phyloP scores from a whole-genome alignment of 1,140 invertebrate species.

The Camponotus floridanus region DNA sequence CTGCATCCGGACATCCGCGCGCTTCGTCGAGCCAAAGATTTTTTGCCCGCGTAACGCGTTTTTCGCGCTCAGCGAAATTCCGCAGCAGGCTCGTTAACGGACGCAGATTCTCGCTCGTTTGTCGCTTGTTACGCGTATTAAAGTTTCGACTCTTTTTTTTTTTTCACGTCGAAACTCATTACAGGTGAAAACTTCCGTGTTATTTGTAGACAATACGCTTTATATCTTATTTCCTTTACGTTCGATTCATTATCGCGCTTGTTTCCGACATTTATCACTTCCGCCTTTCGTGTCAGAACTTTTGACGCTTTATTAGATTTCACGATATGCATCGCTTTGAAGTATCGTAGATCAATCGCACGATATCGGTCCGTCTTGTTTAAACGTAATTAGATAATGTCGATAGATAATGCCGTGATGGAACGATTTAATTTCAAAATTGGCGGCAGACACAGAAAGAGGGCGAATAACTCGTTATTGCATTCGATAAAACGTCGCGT shows the following conservation, averaged over 20 bases:
- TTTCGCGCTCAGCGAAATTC: conserved; percentile 53
- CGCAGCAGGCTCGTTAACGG: conserved; percentile 36
- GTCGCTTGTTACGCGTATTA: conserved; percentile 25
- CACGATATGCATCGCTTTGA: too few species aligned
- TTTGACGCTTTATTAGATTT: neutral
- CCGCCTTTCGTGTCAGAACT: neutral
- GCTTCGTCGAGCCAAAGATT: conserved; percentile 27
- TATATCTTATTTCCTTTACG: neutral
- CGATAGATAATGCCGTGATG: neutral
- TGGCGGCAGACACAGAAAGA: neutral
- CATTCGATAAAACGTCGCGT: conserved; percentile 57
- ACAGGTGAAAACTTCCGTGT: neutral
- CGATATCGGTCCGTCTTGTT: conserved; percentile 7
- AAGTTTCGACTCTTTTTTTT: neutral
- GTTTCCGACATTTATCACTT: neutral
- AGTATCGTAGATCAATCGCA: conserved; percentile 21
- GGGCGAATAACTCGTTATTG: conserved; percentile 29
- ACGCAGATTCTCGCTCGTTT: neutral
- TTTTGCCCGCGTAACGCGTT: conserved; percentile 62
- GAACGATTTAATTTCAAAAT: conserved; percentile 47
- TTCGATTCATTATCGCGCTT: neutral
- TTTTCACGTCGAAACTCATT: neutral
- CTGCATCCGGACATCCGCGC: conserved; percentile 32
- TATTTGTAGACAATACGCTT: neutral
- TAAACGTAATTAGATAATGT: conserved; percentile 46